Conservation (phyloP, 1,140 invertebrate genomes). For the Cryptotermes secundus region DNA sequence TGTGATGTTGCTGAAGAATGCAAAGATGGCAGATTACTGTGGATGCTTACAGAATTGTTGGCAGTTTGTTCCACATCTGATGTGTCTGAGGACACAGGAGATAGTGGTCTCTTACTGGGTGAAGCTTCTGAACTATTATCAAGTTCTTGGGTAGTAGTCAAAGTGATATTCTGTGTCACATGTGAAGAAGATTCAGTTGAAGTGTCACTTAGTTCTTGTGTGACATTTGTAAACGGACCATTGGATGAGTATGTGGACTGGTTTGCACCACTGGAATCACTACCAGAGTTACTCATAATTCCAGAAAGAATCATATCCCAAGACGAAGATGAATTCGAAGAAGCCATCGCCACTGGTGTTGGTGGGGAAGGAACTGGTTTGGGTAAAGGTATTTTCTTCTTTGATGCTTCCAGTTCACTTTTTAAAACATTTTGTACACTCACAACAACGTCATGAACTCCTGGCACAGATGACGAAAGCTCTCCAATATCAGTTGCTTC, state of each 20-base stretch:
- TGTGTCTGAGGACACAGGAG: not conserved
- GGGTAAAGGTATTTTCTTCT: constrained; percentile 56
- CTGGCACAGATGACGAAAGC: constrained; percentile 52
- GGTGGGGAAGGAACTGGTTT: constrained; percentile 39
- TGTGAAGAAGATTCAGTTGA: not conserved
- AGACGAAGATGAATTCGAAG: constrained; percentile 57
- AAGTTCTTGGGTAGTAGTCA: not conserved
- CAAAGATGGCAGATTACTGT: not conserved
- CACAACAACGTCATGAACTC: constrained; percentile 74
- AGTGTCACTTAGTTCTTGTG: not conserved
- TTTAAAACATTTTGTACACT: constrained; percentile 80
- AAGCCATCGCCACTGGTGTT: not conserved
- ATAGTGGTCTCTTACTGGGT: not conserved
- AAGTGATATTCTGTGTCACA: not conserved
- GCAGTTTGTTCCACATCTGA: not conserved
- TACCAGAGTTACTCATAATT: not conserved
- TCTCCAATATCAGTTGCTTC: constrained; percentile 12
- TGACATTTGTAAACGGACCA: not conserved
- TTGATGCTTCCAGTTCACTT: constrained; percentile 67
- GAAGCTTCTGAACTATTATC: not conserved
- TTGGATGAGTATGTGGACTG: not conserved
- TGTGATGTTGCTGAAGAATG: not conserved
- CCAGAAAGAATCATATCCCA: constrained; percentile 77
- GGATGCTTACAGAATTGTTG: not conserved
- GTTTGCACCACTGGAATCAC: not conserved